phyloP scores from a whole-genome alignment of 2,113 vertebrate species.

The Struthio camelus region DNA sequence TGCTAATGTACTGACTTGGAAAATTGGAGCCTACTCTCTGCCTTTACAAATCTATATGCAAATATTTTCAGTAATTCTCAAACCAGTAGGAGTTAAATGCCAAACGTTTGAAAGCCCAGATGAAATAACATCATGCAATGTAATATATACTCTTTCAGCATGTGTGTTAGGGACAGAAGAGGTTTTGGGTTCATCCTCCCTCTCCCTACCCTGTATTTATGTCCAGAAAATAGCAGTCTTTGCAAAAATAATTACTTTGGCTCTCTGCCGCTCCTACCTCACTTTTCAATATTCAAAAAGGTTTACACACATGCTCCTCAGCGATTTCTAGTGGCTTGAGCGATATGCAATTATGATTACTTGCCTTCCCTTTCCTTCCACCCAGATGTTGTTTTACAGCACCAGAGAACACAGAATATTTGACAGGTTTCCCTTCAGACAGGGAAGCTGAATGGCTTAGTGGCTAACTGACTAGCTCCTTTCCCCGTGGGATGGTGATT shows the following conservation, averaged over 20 bases:
- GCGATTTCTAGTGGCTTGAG: conserved; percentile 15
- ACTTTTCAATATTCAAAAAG: conserved; percentile 53
- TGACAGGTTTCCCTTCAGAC: conserved; percentile 34
- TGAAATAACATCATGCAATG: background rate
- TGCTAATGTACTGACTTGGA: background rate
- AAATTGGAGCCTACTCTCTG: background rate
- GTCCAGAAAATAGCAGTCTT: conserved; percentile 34
- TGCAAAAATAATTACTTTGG: conserved; percentile 40
- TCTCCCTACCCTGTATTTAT: background rate
- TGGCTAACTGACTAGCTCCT: background rate
- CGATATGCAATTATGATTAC: background rate
- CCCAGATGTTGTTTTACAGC: conserved; percentile 35
- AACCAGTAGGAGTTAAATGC: background rate
- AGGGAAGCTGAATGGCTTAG: background rate
- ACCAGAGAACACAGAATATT: conserved; percentile 3
- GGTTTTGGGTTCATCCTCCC: conserved; percentile 15
- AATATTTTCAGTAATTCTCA: background rate
- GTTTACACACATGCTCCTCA: conserved; percentile 23
- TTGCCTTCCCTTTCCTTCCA: background rate
- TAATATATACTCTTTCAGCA: background rate
- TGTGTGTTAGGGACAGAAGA: background rate
- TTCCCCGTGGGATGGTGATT: background rate
- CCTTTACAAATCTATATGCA: background rate
- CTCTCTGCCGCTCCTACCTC: conserved; percentile 46
- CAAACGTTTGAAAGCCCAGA: background rate